Percentiles rank a stretch among this genome's conserved stretches.
phyloP scores from a whole-genome alignment of 2,113 vertebrate genomes.

The Archilochus colubris region DNA sequence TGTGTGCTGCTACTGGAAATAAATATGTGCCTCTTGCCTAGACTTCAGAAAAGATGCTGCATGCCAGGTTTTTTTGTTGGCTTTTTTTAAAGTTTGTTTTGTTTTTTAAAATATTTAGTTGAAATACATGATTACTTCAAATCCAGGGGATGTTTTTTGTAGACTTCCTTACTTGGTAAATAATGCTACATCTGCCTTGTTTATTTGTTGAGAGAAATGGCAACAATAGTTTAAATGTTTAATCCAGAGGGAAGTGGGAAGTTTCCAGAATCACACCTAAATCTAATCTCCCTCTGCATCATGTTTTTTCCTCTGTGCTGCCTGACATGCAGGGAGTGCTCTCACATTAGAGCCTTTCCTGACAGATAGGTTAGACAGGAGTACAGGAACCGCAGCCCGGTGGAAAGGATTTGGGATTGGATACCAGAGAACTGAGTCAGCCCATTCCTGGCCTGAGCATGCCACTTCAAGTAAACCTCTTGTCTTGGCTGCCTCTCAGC shows the following conservation, averaged over 20 bases:
- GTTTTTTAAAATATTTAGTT: background rate
- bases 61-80: background rate
- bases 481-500: conserved; percentile 35
- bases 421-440: conserved; percentile 62
- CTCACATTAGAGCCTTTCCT: background rate
- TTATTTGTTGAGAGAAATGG: conserved; percentile 23
- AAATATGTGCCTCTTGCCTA: conserved; percentile 35
- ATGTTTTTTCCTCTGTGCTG: background rate
- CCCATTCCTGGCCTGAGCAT: background rate
- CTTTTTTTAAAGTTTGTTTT: background rate
- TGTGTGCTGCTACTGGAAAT: conserved; percentile 64
- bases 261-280: conserved; percentile 8
- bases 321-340: background rate
- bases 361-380: background rate
- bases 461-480: conserved; percentile 47
- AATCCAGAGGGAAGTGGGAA: background rate
- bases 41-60: background rate
- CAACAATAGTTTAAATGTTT: background rate
- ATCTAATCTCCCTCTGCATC: background rate
- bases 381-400: accelerated
- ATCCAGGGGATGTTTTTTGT: conserved; percentile 8
- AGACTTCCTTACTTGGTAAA: conserved; percentile 46
- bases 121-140: conserved; percentile 52
- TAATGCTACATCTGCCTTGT: background rate
- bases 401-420: conserved; percentile 38